A percentile compares a stretch with the other conserved stretches of the same genome.
phyloP scores from a whole-genome alignment of 2,888 invertebrate species.

The Volucella bombylans region DNA sequence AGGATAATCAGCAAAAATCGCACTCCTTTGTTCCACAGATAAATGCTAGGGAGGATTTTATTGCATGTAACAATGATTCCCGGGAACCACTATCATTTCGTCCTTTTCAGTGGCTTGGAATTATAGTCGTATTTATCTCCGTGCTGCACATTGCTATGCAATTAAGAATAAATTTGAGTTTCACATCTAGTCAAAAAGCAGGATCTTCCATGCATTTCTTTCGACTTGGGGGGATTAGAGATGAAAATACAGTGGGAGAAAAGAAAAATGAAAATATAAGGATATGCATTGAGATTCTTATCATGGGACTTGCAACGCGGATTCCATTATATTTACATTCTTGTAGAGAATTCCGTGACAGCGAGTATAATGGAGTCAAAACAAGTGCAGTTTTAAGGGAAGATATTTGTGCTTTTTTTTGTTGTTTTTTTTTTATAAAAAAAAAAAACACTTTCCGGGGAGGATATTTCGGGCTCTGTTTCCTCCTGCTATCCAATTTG shows the following conservation, averaged over 20 bases:
- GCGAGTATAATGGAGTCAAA: constrained; percentile 51
- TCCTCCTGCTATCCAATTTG: not conserved
- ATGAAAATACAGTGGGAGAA: not conserved
- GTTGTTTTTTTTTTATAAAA: no score
- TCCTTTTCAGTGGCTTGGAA: not conserved
- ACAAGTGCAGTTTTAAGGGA: not conserved
- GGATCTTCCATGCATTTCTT: constrained; percentile 1
- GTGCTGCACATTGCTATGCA: constrained; percentile 30
- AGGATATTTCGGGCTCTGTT: constrained; percentile 4
- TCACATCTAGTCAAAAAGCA: constrained; percentile 28
- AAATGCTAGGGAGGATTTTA: constrained; percentile 47
- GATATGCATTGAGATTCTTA: constrained; percentile 57
- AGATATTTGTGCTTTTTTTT: constrained; percentile 13
- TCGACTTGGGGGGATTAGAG: not conserved
- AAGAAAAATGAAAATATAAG: constrained; percentile 38
- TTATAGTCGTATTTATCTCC: constrained; percentile 42
- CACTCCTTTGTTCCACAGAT: constrained; percentile 30
- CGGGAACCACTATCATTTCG: not conserved
- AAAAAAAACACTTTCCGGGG: constrained; percentile 3
- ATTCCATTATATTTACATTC: constrained; percentile 56
- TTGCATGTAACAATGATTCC: constrained; percentile 38
- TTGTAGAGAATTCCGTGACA: constrained; percentile 27
- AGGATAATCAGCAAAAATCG: constrained; percentile 13
- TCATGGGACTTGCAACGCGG: constrained; percentile 45
- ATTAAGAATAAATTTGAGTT: constrained; percentile 55